These are phyloP conservation scores for Drosophila sechellia DNA, from an alignment of 1,140 invertebrate species.

Conservation along the genomic window DNA sequence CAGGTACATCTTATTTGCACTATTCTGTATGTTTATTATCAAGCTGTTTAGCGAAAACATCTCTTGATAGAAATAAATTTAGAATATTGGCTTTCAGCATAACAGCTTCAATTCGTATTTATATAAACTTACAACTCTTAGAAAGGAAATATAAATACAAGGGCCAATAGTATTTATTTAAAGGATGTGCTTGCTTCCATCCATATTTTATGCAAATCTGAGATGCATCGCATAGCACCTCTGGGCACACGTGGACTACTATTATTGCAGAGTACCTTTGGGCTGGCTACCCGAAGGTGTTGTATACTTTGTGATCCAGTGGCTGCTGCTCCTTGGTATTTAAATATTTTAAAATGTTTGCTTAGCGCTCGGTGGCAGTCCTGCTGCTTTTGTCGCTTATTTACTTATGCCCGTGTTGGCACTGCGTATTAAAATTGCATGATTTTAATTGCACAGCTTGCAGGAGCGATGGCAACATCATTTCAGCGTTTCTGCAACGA, in stretches of 20 bases:
- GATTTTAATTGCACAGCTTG: constrained; percentile 80
- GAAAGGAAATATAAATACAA: no score
- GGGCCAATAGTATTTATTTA: no score
- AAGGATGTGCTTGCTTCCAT: no score
- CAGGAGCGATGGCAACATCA: constrained; percentile 54
- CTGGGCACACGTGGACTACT: no score
- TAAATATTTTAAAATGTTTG: constrained; percentile 83
- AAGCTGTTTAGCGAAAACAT: no score
- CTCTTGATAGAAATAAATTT: no score
- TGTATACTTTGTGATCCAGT: background rate
- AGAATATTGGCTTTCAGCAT: no score
- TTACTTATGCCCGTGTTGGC: constrained; percentile 79
- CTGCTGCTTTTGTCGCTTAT: constrained; percentile 57
- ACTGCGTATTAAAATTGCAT: constrained; percentile 77
- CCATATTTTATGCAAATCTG: no score
- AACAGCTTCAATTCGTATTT: no score
- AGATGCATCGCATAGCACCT: no score
- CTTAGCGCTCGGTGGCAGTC: constrained; percentile 59
- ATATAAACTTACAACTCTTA: no score
- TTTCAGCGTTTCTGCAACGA: constrained; percentile 51
- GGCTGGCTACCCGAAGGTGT: background rate
- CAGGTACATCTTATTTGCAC: background rate
- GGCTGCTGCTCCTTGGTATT: constrained; percentile 41
- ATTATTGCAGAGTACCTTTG: constrained; percentile 1
- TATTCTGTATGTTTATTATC: no score